Evolutionary conservation across 1,140 invertebrate species (phyloP), one percentile per base, ranked within the genome.

Genomic region (Dinothrombium tinctorium): DNA sequence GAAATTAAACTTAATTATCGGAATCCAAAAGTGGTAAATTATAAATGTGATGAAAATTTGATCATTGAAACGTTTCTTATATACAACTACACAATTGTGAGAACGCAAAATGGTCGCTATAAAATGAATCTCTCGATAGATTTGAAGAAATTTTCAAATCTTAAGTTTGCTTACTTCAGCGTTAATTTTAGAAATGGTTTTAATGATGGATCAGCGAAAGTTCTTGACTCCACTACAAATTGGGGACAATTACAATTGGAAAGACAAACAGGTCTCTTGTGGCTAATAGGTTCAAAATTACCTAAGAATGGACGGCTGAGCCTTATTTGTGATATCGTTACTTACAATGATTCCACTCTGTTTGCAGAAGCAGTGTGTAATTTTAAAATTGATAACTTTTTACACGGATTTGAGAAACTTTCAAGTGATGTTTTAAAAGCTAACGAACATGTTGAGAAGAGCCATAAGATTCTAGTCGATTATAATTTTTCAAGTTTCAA

Each of bases 121-220:
- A 33, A 26, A 28, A 7, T 40, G 5, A 12, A 40, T 8, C 19
- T 40, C 5, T 6, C 21, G 14, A 20, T 37, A 6, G 23, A 20
- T 28, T 12, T 40, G 9, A 40, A 28, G 8, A 28, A 15, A 28
- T 4, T 12, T 5, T 15, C 24, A 4, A 8, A 26, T 6, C 8
- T 28, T 5, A 40, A 40, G 8, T 40, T 40, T 40, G 21, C 6
- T 28, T 40, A 40, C 15, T 40, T 40, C 21, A 9, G 29, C 21
- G 25, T 40, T 31, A 4, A 6, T 9, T 40, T 40, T 24, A 9
- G 8, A 11, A 11, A 40, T 8, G 12, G n/a, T 7, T 28, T 26
- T 7, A 19, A 26, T 12, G 12, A 40, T 19, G 9, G 15, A n/a
- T 40, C 37, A 21, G 15, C 14, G 14, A 4, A 4, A 15, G 20